Conservation (phyloP, 2,113 vertebrate genomes). For the Corydoras maculifer region DNA sequence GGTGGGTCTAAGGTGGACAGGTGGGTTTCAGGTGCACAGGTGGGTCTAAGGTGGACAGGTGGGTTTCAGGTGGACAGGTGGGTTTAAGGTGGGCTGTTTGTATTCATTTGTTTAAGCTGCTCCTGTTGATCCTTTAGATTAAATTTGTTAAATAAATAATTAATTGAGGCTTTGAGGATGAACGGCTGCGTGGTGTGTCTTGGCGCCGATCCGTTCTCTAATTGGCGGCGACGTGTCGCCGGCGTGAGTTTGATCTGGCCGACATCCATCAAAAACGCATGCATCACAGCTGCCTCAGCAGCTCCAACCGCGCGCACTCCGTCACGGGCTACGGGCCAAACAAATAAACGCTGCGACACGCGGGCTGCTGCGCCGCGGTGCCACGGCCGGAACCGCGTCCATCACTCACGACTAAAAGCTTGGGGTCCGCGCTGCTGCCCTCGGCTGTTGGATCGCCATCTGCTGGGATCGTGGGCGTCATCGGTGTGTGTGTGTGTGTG, state of each 20-base stretch:
- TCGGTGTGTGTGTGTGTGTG: neutral
- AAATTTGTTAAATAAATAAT: no score
- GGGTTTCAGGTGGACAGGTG: no score
- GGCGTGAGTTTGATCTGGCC: constrained; percentile 14
- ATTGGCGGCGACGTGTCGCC: no score
- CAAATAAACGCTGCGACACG: constrained; percentile 30
- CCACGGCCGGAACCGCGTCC: constrained; percentile 11
- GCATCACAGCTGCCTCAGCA: constrained; percentile 12
- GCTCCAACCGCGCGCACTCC: constrained; percentile 3
- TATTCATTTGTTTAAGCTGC: no score
- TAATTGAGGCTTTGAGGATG: no score
- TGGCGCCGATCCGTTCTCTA: no score
- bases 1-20: no score
- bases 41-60: no score
- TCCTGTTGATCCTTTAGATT: no score
- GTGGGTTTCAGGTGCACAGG: no score
- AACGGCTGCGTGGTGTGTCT: no score
- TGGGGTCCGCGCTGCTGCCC: neutral
- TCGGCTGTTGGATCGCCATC: neutral
- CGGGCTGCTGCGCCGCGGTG: constrained; percentile 17
- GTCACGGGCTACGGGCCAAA: constrained; percentile 11
- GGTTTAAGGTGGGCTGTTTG: no score
- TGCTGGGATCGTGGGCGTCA: neutral
- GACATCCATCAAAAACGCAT: constrained; percentile 6
- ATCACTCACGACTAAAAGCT: constrained; percentile 26